Conservation (phyloP, 2,797 vertebrate species). For the Molothrus ater region DNA sequence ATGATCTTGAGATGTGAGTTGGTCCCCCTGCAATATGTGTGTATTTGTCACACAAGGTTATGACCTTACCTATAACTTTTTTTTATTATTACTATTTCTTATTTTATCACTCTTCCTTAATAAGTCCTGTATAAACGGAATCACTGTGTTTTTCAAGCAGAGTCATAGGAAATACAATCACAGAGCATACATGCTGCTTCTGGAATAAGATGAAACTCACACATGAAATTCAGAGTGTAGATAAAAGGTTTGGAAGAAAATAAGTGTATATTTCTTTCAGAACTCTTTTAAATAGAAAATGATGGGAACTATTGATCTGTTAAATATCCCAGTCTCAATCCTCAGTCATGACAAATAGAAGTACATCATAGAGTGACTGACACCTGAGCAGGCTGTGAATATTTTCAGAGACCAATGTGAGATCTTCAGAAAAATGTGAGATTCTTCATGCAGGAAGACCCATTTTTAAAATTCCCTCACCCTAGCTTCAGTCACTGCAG, state of each 20-base stretch:
- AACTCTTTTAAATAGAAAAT: background rate
- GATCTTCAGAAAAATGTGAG: background rate
- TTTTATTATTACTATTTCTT: background rate
- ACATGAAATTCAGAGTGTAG: background rate
- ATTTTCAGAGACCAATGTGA: background rate
- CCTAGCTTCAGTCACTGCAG: background rate
- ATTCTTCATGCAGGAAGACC: background rate
- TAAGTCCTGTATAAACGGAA: background rate
- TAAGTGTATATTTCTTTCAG: background rate
- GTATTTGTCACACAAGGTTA: background rate
- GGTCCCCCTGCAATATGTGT: background rate
- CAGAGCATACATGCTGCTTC: background rate
- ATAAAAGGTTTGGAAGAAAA: background rate
- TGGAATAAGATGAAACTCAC: background rate
- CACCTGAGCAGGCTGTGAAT: background rate
- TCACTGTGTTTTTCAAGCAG: background rate
- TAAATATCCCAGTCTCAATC: background rate
- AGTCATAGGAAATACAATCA: background rate
- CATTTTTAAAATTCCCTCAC: background rate
- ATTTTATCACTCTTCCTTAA: background rate
- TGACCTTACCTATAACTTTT: background rate
- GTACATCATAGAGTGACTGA: background rate
- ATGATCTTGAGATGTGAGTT: background rate
- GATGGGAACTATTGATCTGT: background rate
- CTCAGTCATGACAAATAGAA: background rate